Evolutionary conservation across 2,797 vertebrate genomes (phyloP).

Genomic region (Petrocephalus sullivani): DNA sequence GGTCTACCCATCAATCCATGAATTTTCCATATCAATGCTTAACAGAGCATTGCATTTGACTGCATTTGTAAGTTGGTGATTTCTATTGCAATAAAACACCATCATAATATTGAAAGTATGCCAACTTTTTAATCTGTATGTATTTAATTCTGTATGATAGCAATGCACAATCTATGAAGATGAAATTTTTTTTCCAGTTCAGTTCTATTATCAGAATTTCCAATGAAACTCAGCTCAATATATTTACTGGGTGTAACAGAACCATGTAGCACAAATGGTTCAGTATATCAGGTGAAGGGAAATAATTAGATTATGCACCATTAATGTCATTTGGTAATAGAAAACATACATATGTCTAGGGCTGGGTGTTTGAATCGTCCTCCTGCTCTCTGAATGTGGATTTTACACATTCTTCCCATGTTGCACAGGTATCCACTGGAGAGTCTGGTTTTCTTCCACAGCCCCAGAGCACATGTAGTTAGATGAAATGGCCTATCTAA

Average conservation of each 20-base stretch:
- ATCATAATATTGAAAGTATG: not conserved
- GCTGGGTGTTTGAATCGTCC: not conserved
- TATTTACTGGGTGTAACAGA: slow-evolving; percentile 25
- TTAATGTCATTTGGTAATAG: not conserved
- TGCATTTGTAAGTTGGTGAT: not conserved
- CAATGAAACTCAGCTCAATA: slow-evolving; percentile 6
- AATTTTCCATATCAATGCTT: not conserved
- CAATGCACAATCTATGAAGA: not conserved
- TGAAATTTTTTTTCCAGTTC: not conserved
- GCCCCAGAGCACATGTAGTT: not conserved
- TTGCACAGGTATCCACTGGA: not conserved
- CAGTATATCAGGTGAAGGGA: slow-evolving; percentile 15
- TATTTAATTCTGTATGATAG: not conserved
- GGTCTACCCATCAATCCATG: not conserved
- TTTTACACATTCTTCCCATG: not conserved
- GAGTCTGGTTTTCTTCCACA: not conserved
- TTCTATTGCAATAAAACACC: not conserved
- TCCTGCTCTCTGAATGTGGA: not conserved
- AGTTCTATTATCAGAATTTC: not conserved
- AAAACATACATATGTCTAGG: not conserved
- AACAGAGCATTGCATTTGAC: not conserved
- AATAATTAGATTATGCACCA: not conserved
- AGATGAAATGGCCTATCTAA: not conserved
- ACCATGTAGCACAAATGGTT: slow-evolving; percentile 20
- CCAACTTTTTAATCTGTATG: not conserved